Evolutionary conservation across 1,140 invertebrate genomes (phyloP).

Genomic region (Dinoponera quadriceps): DNA sequence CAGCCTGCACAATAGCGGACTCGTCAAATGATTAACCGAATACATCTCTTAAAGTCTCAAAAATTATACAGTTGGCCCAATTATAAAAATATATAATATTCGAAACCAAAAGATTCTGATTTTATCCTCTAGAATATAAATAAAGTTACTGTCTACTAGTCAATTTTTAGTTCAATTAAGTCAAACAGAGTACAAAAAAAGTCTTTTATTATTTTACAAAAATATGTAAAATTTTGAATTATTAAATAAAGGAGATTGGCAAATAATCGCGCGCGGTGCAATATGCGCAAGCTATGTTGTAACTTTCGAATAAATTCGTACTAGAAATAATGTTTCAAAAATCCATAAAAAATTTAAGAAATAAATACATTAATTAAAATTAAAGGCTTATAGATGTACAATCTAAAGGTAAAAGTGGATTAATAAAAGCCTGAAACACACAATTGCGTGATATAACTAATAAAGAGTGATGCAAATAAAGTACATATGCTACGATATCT

Average conservation of each 20-base stretch:
- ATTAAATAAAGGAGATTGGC: too few relatives aligned
- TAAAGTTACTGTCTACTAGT: background rate
- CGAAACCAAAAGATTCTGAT: background rate
- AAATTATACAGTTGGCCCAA: background rate
- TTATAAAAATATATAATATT: background rate
- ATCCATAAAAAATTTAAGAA: background rate
- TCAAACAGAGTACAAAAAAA: too few relatives aligned
- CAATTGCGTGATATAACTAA: background rate
- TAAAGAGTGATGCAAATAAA: background rate
- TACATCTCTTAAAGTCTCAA: too few relatives aligned
- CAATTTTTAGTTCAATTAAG: background rate
- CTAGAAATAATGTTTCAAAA: background rate
- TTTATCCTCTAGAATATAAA: background rate
- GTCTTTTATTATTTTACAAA: too few relatives aligned
- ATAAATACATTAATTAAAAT: background rate
- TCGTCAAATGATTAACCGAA: background rate
- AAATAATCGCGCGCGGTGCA: too few relatives aligned
- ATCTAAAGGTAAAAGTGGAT: background rate
- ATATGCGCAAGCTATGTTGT: too few relatives aligned
- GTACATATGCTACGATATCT: too few relatives aligned
- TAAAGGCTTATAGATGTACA: background rate
- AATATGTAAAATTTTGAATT: background rate
- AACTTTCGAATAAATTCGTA: background rate
- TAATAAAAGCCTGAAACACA: background rate
- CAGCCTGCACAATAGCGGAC: conserved; percentile 81